Evolutionary conservation across 2,797 vertebrate genomes (phyloP), one percentile per base, ranked within the genome.

Genomic region (Nannoperca australis): DNA sequence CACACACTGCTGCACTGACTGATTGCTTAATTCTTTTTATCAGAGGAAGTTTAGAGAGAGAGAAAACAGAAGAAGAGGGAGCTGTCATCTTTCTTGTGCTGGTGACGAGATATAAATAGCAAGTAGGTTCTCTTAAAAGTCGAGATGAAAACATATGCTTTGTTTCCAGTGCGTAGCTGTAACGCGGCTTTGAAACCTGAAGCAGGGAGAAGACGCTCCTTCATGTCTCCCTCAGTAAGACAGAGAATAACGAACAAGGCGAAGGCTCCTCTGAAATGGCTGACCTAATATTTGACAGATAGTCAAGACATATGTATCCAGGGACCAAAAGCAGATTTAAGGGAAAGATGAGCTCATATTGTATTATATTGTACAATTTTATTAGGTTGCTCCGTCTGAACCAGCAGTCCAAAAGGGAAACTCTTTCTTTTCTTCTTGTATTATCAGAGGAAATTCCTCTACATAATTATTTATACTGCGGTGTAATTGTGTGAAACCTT

Each of bases 41-140:
- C 85, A 79, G 74, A 78, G 59, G 69, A 51, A 73, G 68, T 84
- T 88, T 78, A 76, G 78, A 83, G 45, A 64, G 56, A 78, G 70
- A 84, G 85, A 56, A 61, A 78, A 62, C 58, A 61, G 58, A 47
- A 78, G 78, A 78, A 75, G 79, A 81, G 76, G 79, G 81, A 73
- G 79, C 91, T 93, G 92, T 93, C 93, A 93, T 90, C 86, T 79
- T 80, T 82, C 73, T 70, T 84, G 79, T 85, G 79, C 85, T 30
- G 62, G 74, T 86, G 85, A 91, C 22, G 32, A 73, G 93, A 89
- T 93, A 93, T 89, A 94, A 94, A 93, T 94, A 94, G 92, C 84
- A 93, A 85, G 88, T 90, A 88, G 86, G 90, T 89, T 92, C 91
- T 92, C 83, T 92, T 93, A 92, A 93, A 93, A 93, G 88, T 92